phyloP scores from a whole-genome alignment of 2,888 invertebrate genomes.

The Dicroscelio sp. region DNA sequence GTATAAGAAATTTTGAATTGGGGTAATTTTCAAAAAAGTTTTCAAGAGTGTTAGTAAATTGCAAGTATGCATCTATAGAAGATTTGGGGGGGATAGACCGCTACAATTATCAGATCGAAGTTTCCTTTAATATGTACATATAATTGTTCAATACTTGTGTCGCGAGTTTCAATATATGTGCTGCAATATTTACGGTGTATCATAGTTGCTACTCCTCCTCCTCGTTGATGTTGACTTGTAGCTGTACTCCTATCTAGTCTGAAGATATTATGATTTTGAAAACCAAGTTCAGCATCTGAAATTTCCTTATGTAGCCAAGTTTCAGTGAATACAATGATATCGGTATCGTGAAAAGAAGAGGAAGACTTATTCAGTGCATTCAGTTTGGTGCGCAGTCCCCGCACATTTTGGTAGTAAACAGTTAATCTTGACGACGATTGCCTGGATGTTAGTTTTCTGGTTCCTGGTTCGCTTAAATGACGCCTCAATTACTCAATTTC shows the following conservation, averaged over 20 bases:
- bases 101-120: neutral
- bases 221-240: neutral
- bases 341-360: neutral
- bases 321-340: neutral
- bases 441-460: neutral
- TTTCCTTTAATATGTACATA: neutral
- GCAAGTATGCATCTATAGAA: neutral
- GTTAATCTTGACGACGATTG: neutral
- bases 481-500: neutral
- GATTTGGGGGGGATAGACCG: neutral
- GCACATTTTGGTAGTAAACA: neutral
- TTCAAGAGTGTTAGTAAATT: neutral
- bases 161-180: neutral
- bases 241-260: neutral
- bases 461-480: neutral
- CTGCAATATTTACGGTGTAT: neutral
- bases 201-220: neutral
- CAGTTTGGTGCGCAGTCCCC: neutral
- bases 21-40: neutral
- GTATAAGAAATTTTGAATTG: neutral
- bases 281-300: neutral
- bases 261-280: neutral
- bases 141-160: neutral
- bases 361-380: neutral
- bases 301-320: neutral